Conservation (phyloP, 2,113 vertebrate genomes). For the Tupaia tana region DNA sequence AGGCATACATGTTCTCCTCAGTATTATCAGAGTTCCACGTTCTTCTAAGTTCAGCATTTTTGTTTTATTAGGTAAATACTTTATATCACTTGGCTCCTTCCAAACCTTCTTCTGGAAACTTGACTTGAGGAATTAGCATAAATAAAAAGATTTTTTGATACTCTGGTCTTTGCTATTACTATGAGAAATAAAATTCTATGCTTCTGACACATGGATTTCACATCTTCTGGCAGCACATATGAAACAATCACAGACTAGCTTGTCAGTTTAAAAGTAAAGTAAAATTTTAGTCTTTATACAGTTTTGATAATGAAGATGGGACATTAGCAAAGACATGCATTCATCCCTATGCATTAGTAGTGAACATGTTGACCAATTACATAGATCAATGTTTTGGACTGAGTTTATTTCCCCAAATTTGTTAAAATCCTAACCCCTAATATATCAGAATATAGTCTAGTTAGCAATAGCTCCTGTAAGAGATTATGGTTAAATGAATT, state of each 20-base stretch:
- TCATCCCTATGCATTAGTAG: too few relatives aligned
- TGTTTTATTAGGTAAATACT: neutral
- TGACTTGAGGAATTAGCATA: neutral
- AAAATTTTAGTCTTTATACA: neutral
- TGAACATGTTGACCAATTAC: neutral
- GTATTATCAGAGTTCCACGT: too few relatives aligned
- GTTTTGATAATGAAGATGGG: neutral
- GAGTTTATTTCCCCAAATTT: neutral
- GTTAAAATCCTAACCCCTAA: neutral
- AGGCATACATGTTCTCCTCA: too few relatives aligned
- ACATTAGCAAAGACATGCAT: neutral
- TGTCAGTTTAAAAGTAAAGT: neutral
- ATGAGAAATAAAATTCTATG: neutral
- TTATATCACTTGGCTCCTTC: fast-evolving
- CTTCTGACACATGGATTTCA: neutral
- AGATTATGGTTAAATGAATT: neutral
- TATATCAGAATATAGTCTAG: neutral
- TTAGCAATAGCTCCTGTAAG: neutral
- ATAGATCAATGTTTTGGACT: neutral
- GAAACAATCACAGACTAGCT: neutral
- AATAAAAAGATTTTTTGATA: too few relatives aligned
- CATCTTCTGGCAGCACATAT: neutral
- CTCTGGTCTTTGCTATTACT: neutral
- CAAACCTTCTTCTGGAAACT: neutral
- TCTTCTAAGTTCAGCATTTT: too few relatives aligned